Evolutionary conservation across 2,797 vertebrate species (phyloP).

Genomic region (Chelmon rostratus): DNA sequence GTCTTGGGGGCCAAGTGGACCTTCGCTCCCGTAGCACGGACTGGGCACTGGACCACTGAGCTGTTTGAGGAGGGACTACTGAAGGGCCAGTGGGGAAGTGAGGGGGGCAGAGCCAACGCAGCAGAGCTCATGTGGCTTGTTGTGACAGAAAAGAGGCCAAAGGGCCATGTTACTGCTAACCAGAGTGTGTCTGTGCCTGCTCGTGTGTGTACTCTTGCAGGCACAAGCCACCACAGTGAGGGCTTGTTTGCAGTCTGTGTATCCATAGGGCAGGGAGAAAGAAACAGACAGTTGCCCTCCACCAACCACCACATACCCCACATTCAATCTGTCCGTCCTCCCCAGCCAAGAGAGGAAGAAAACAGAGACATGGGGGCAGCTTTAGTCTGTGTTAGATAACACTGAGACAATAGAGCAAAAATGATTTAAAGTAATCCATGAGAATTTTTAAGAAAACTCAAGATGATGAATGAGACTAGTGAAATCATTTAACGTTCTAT

Average conservation of each 20-base stretch:
- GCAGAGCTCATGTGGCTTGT: constrained; percentile 49
- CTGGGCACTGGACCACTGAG: background rate
- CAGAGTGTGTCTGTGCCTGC: constrained; percentile 27
- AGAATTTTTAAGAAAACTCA: background rate
- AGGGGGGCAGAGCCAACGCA: constrained; percentile 32
- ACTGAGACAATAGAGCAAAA: constrained; percentile 10
- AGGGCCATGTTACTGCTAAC: constrained; percentile 45
- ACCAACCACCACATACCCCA: constrained; percentile 34
- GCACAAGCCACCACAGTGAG: constrained; percentile 24
- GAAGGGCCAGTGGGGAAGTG: constrained; percentile 22
- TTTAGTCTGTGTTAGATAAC: constrained; percentile 1
- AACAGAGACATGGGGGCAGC: constrained; percentile 4
- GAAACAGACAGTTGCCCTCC: constrained; percentile 51
- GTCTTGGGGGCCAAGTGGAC: background rate
- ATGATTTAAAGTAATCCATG: background rate
- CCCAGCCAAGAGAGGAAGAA: constrained; percentile 42
- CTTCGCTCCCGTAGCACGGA: background rate
- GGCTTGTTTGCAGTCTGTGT: constrained; percentile 63
- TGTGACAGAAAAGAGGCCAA: constrained; percentile 51
- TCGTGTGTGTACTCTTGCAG: constrained; percentile 29
- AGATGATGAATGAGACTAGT: background rate
- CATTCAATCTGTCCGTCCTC: constrained; percentile 58
- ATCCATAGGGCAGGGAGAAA: constrained; percentile 53
- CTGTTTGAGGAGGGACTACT: constrained; percentile 30
- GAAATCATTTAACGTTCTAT: background rate